A percentile compares a stretch with the other conserved stretches of the same genome.
Conservation (phyloP, 2,113 vertebrate species). For the Lathamus discolor region DNA sequence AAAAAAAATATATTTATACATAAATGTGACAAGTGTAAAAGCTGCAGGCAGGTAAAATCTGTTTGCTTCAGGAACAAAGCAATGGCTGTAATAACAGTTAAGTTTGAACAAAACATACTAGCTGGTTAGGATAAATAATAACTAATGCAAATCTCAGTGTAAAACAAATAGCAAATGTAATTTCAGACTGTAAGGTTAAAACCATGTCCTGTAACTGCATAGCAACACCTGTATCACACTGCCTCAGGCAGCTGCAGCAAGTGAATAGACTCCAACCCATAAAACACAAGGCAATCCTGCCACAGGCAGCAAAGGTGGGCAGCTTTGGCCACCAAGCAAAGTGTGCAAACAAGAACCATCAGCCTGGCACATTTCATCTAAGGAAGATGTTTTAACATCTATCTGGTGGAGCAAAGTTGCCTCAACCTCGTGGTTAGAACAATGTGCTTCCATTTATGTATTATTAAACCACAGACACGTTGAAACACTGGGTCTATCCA, state of each 20-base stretch:
- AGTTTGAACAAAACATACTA: not conserved
- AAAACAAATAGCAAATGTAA: not conserved
- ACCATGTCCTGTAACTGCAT: not conserved
- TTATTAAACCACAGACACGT: not conserved
- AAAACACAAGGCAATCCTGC: not conserved
- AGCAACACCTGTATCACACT: constrained; percentile 6
- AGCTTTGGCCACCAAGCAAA: not conserved
- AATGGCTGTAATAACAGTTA: not conserved
- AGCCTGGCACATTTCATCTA: not conserved
- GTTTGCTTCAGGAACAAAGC: not conserved
- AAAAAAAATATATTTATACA: not conserved
- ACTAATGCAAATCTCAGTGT: not conserved
- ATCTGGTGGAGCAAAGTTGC: not conserved
- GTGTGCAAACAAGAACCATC: not conserved
- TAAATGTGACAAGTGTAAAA: not conserved
- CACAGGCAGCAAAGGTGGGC: not conserved
- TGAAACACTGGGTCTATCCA: not conserved
- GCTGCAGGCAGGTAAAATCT: not conserved
- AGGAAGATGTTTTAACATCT: not conserved
- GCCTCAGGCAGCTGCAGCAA: constrained; percentile 1
- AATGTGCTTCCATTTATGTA: not conserved
- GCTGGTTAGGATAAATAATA: not conserved
- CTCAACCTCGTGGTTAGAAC: not conserved
- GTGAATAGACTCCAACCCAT: not conserved
- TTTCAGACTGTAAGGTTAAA: not conserved